Evolutionary conservation across 2,888 invertebrate species (phyloP).

Genomic region (Gastrophysa polygoni): DNA sequence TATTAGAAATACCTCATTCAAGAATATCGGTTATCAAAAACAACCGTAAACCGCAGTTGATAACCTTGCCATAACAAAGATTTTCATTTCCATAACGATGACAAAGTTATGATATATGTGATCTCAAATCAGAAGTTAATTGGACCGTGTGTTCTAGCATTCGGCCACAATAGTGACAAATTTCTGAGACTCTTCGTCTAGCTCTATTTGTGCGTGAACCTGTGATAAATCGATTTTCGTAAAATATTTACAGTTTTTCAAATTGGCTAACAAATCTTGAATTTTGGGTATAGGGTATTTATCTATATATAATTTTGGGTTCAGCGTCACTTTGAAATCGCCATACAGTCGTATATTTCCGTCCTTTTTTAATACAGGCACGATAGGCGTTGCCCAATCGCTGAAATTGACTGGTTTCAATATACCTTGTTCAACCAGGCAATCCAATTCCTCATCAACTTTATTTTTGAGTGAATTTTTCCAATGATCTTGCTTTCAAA

Average conservation of each 20-base stretch:
- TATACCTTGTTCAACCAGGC: slow-evolving; percentile 17
- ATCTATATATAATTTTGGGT: slow-evolving; percentile 27
- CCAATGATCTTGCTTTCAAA: slow-evolving; percentile 22
- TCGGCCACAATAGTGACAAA: slow-evolving; percentile 26
- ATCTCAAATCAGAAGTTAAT: too few species aligned
- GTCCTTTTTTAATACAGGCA: slow-evolving; percentile 9
- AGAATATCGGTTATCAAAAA: too few species aligned
- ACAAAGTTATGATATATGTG: too few species aligned
- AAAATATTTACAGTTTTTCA: slow-evolving; percentile 13
- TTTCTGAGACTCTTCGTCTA: slow-evolving; percentile 18
- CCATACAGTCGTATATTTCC: slow-evolving; percentile 3
- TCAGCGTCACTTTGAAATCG: slow-evolving; percentile 33
- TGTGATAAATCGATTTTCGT: slow-evolving; percentile 32
- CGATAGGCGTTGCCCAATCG: slow-evolving; percentile 26
- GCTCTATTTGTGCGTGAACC: slow-evolving; percentile 29
- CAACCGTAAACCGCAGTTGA: too few species aligned
- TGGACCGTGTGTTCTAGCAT: too few species aligned
- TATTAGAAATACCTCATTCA: too few species aligned
- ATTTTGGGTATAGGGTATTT: slow-evolving; percentile 29
- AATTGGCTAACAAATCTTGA: slow-evolving; percentile 28
- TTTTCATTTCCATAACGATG: too few species aligned
- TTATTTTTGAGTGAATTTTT: slow-evolving; percentile 16
- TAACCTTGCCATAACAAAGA: too few species aligned
- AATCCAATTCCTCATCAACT: slow-evolving; percentile 19
- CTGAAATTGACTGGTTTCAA: slow-evolving; percentile 21